A percentile compares a stretch with the other conserved stretches of the same genome.
These are phyloP conservation scores for Polymixis flavicincta DNA, from an alignment of 2,888 invertebrate genomes.

Conservation along the genomic window DNA sequence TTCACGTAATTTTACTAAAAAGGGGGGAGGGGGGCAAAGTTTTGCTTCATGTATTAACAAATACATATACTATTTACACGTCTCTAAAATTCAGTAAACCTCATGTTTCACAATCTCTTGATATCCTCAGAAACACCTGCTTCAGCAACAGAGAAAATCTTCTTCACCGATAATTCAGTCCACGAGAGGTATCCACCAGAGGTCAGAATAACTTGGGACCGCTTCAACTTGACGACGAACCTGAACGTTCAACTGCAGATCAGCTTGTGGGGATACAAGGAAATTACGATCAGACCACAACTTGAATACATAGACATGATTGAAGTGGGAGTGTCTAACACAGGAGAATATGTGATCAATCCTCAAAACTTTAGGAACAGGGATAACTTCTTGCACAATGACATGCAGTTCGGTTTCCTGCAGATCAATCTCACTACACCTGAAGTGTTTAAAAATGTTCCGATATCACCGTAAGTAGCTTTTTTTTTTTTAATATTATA, in stretches of 20 bases:
- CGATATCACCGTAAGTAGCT: slow-evolving; percentile 93
- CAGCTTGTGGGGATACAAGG: slow-evolving; percentile 97
- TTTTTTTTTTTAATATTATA: neutral
- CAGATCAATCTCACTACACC: slow-evolving; percentile 97
- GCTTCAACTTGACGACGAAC: slow-evolving; percentile 95
- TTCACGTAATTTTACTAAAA: too few relatives aligned
- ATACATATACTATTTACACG: too few relatives aligned
- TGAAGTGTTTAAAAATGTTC: slow-evolving; percentile 91
- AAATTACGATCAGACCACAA: slow-evolving; percentile 95
- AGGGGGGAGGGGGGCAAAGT: too few relatives aligned
- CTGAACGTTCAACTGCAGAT: slow-evolving; percentile 94
- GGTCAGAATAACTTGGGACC: slow-evolving; percentile 95
- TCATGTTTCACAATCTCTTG: neutral
- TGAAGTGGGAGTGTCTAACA: slow-evolving; percentile 92
- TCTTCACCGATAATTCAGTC: slow-evolving; percentile 93
- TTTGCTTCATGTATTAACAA: too few relatives aligned
- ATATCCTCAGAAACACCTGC: slow-evolving; percentile 94
- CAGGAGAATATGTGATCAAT: slow-evolving; percentile 93
- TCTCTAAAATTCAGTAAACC: neutral
- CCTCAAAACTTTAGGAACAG: slow-evolving; percentile 93
- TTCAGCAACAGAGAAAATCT: slow-evolving; percentile 96
- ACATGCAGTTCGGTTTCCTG: slow-evolving; percentile 96
- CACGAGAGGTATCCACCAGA: slow-evolving; percentile 94
- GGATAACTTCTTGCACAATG: slow-evolving; percentile 92
- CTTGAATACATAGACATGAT: slow-evolving; percentile 95